Evolutionary conservation across 2,113 vertebrate species (phyloP).

Genomic region (Trogon surrucura): DNA sequence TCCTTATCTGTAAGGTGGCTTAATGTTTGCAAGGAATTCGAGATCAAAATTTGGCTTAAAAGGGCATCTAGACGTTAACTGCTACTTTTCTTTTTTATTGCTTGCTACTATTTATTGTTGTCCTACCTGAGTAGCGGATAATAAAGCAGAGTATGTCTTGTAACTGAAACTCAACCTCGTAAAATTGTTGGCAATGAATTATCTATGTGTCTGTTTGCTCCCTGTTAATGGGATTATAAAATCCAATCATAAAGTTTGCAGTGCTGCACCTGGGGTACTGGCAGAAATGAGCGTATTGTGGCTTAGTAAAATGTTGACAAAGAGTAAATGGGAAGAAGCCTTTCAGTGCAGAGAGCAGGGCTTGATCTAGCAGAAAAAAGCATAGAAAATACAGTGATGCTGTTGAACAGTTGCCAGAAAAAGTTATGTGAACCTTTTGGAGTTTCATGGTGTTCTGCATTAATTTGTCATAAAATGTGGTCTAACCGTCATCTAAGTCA

Average conservation of each 20-base stretch:
- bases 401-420: neutral
- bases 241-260: constrained; percentile 53
- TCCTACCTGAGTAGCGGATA: constrained; percentile 27
- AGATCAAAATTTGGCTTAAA: neutral
- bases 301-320: neutral
- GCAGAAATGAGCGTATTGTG: neutral
- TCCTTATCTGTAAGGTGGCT: neutral
- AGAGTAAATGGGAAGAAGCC: neutral
- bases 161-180: constrained; percentile 76
- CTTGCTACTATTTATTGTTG: neutral
- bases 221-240: constrained; percentile 72
- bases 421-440: no score
- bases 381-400: neutral
- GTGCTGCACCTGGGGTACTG: constrained; percentile 52
- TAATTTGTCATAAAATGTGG: no score
- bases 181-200: constrained; percentile 66
- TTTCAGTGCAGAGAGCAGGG: neutral
- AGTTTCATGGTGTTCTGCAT: no score
- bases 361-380: neutral
- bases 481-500: no score
- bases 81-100: neutral
- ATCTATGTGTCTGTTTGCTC: constrained; percentile 72
- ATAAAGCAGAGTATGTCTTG: constrained; percentile 43
- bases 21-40: constrained; percentile 1
- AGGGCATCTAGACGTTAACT: neutral